Conservation (phyloP, 2,888 invertebrate species). For the Drosophila anomelani region DNA sequence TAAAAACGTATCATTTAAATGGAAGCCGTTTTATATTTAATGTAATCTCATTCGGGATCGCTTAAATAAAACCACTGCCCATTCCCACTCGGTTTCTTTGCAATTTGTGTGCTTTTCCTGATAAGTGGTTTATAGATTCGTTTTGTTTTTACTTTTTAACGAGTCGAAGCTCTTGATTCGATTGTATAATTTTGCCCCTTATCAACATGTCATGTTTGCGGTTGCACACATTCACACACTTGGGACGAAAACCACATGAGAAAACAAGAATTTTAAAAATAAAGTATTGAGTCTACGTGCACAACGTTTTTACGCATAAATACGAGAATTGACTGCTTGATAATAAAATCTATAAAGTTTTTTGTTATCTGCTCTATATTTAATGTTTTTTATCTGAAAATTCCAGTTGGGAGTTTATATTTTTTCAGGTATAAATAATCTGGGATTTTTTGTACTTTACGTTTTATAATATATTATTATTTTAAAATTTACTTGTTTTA, state of each 20-base stretch:
- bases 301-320: neutral
- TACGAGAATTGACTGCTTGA: neutral
- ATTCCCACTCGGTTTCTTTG: neutral
- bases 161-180: conserved; percentile 24
- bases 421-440: neutral
- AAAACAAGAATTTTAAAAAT: conserved; percentile 14
- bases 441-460: too few relatives aligned
- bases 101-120: conserved; percentile 34
- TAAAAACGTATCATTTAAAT: neutral
- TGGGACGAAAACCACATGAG: conserved; percentile 2
- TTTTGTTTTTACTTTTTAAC: conserved; percentile 22
- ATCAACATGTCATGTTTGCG: conserved; percentile 44
- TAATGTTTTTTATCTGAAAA: neutral
- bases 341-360: neutral
- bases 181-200: conserved; percentile 40
- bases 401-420: neutral
- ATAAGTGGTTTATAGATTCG: conserved; percentile 32
- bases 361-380: neutral
- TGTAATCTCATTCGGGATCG: conserved; percentile 20
- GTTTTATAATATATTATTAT: too few relatives aligned
- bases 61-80: neutral
- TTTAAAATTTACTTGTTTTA: too few relatives aligned
- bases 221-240: conserved; percentile 18
- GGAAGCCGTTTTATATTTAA: neutral
- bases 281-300: conserved; percentile 11